A percentile compares a stretch with the other conserved stretches of the same genome.
Evolutionary conservation across 2,797 vertebrate genomes (phyloP).

Genomic region (Cuniculus paca): DNA sequence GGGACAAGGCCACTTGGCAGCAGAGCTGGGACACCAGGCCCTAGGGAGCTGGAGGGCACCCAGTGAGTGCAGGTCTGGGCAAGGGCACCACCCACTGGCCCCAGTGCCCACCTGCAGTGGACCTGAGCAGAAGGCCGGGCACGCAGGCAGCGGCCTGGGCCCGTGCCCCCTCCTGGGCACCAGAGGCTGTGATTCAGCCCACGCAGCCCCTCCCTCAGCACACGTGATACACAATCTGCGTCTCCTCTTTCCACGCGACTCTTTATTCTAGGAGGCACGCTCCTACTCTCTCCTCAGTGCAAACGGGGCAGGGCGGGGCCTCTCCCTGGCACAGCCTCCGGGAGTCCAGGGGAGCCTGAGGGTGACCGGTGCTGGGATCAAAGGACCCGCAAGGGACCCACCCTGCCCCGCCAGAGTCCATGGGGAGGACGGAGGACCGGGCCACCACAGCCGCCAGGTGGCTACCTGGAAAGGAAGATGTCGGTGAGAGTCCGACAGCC

Average conservation of each 20-base stretch:
- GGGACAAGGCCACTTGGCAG: slow-evolving; percentile 77
- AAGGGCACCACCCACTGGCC: slow-evolving; percentile 15
- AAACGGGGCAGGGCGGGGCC: slow-evolving; percentile 43
- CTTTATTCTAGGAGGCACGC: slow-evolving; percentile 77
- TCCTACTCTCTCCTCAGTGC: slow-evolving; percentile 81
- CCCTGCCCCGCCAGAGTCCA: slow-evolving; percentile 46
- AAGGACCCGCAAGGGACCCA: neutral
- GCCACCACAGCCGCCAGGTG: slow-evolving; percentile 43
- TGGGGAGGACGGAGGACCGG: neutral
- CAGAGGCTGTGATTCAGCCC: neutral
- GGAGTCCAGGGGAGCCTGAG: slow-evolving; percentile 66
- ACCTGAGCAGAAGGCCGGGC: slow-evolving; percentile 67
- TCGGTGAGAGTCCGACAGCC: neutral
- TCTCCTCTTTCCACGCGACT: slow-evolving; percentile 47
- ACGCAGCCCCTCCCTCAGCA: neutral
- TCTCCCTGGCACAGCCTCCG: slow-evolving; percentile 70
- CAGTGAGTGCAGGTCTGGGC: slow-evolving; percentile 61
- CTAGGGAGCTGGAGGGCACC: neutral
- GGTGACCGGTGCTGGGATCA: neutral
- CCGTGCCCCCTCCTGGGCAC: neutral
- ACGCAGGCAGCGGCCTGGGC: neutral
- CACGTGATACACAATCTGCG: slow-evolving; percentile 67
- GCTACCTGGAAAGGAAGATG: slow-evolving; percentile 66
- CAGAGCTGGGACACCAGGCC: slow-evolving; percentile 58
- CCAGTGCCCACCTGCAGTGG: neutral